Percentiles rank a stretch among this genome's conserved stretches.
Conservation (phyloP, 64 coral and sea anemone species). For the Stichodactyla mertensii region DNA sequence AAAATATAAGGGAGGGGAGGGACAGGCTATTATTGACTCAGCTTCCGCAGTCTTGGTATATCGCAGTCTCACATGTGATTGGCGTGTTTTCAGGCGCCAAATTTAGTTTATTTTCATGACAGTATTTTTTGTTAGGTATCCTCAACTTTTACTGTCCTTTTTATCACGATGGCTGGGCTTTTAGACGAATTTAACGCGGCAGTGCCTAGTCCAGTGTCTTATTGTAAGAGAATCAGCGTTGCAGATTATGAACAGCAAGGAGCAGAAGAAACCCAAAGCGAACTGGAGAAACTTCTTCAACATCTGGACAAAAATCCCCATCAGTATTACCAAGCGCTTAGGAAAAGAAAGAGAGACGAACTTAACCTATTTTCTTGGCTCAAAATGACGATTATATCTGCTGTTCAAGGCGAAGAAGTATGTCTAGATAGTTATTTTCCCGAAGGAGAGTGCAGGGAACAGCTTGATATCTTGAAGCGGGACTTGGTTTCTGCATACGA, state of each 20-base stretch:
- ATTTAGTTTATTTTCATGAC: neutral
- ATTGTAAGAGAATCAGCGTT: slow-evolving; percentile 38
- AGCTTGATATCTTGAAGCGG: slow-evolving; percentile 20
- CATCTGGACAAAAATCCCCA: slow-evolving; percentile 35
- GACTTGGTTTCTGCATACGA: slow-evolving; percentile 55
- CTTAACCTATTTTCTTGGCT: slow-evolving; percentile 27
- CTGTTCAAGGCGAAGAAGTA: slow-evolving; percentile 31
- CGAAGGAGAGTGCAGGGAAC: slow-evolving; percentile 25
- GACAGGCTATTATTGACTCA: neutral
- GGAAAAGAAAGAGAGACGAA: slow-evolving; percentile 49
- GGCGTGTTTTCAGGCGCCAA: neutral
- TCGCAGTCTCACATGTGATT: neutral
- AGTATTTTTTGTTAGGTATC: neutral
- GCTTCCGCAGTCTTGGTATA: neutral
- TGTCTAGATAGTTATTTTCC: slow-evolving; percentile 40
- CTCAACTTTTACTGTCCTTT: neutral
- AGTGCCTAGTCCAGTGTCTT: slow-evolving; percentile 18
- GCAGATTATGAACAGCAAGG: slow-evolving; percentile 52
- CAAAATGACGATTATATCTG: slow-evolving; percentile 47
- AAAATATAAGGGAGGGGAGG: neutral
- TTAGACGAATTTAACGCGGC: slow-evolving; percentile 47
- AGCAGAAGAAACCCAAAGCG: slow-evolving; percentile 41
- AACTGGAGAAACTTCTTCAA: slow-evolving; percentile 48
- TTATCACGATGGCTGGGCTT: neutral
- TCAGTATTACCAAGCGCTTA: slow-evolving; percentile 12